Conservation (phyloP, 2,113 vertebrate genomes). For the Brachypodius melanocephalos region DNA sequence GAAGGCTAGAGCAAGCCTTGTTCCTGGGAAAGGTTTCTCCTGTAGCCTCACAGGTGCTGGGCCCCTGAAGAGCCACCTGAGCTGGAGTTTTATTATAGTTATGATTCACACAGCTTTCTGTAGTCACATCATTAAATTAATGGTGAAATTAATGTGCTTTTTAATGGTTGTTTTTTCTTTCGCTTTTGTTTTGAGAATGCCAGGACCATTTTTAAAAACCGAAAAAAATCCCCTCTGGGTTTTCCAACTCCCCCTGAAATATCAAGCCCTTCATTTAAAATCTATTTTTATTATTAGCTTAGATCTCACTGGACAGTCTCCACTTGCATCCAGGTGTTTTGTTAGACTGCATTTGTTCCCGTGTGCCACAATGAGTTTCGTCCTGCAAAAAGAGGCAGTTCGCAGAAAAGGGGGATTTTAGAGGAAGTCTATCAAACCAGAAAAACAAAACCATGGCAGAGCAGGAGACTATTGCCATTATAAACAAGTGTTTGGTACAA, state of each 20-base stretch:
- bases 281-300: neutral
- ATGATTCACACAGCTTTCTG: neutral
- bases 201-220: neutral
- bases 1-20: neutral
- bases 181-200: constrained; percentile 28
- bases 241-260: neutral
- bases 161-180: neutral
- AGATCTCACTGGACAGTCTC: neutral
- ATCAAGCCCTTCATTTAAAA: neutral
- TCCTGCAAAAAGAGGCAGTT: neutral
- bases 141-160: neutral
- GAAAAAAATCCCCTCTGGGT: neutral
- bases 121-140: neutral
- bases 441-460: neutral
- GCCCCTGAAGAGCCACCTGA: neutral
- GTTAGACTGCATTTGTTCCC: neutral
- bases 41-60: fast-evolving
- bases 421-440: neutral
- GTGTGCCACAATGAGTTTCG: neutral
- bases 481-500: neutral
- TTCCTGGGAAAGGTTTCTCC: neutral
- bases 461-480: neutral
- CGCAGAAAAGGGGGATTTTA: neutral
- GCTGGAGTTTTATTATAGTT: neutral
- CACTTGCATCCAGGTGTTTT: neutral